These are phyloP conservation scores for Hanleya hanleyi DNA, from an alignment of 2,888 invertebrate genomes.

Conservation along the genomic window DNA sequence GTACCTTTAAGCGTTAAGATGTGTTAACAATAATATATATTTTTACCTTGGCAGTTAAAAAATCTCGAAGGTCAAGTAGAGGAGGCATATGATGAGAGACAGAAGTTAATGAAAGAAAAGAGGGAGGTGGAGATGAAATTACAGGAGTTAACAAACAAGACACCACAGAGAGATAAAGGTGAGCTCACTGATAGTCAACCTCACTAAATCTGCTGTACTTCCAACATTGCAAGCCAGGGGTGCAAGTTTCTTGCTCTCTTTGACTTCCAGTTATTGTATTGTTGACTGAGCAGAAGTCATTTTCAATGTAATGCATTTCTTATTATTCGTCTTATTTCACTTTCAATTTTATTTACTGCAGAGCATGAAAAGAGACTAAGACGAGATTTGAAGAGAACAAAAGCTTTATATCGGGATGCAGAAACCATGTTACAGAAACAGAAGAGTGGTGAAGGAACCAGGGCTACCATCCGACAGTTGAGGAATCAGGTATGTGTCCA, in stretches of 20 bases:
- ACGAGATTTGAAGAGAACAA: slow-evolving; percentile 90
- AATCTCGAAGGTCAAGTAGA: slow-evolving; percentile 91
- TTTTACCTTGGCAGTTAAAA: slow-evolving; percentile 77
- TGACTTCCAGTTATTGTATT: no score
- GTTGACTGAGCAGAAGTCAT: no score
- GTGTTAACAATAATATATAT: no score
- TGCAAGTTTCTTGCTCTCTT: not conserved
- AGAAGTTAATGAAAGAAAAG: slow-evolving; percentile 88
- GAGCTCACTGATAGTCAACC: no score
- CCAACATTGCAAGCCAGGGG: not conserved
- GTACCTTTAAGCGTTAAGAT: no score
- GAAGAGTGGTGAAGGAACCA: slow-evolving; percentile 89
- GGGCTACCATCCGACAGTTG: slow-evolving; percentile 83
- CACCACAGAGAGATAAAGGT: slow-evolving; percentile 73
- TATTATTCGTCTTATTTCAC: no score
- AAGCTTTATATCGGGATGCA: slow-evolving; percentile 91
- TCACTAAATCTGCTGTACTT: not conserved
- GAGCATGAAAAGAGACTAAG: slow-evolving; percentile 77
- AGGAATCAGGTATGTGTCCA: slow-evolving; percentile 84
- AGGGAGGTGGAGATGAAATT: slow-evolving; percentile 92
- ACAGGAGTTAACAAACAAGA: slow-evolving; percentile 82
- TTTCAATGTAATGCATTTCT: no score
- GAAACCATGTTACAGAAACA: slow-evolving; percentile 92
- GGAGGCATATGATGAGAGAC: slow-evolving; percentile 94
- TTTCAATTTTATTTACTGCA: no score